A percentile compares a stretch with the other conserved stretches of the same genome.
phyloP scores from a whole-genome alignment of 2,888 invertebrate genomes.

The Eilema depressum region DNA sequence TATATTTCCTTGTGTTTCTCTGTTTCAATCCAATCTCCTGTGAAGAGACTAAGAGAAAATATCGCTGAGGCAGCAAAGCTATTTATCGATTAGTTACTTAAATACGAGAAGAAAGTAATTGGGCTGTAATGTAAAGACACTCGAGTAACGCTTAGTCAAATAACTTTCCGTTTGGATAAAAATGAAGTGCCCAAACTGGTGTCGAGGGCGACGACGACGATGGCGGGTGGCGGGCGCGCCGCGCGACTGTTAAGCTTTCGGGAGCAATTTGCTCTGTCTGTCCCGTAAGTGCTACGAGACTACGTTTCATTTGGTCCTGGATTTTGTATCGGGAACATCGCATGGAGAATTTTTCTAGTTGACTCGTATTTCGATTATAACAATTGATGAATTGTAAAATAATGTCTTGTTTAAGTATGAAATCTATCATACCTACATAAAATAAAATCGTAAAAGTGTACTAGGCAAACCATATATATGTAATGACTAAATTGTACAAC shows the following conservation, averaged over 20 bases:
- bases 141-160: background rate
- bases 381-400: background rate
- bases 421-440: too few species aligned
- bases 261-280: conserved; percentile 1
- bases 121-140: background rate
- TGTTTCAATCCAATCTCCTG: background rate
- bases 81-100: background rate
- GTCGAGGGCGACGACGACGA: background rate
- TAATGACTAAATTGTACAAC: too few species aligned
- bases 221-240: too few species aligned
- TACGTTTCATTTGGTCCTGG: background rate
- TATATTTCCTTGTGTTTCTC: background rate
- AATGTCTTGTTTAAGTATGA: background rate
- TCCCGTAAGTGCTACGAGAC: background rate
- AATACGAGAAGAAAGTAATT: background rate
- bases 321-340: background rate
- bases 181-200: background rate
- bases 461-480: too few species aligned
- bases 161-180: conserved; percentile 2
- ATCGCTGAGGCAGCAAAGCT: too few species aligned
- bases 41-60: background rate
- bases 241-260: background rate
- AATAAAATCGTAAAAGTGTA: too few species aligned
- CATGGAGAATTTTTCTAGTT: background rate
- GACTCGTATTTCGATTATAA: background rate